A percentile compares a stretch with the other conserved stretches of the same genome.
These are phyloP conservation scores for Sclerurus mexicanus DNA, from an alignment of 2,113 vertebrate species.

Conservation along the genomic window DNA sequence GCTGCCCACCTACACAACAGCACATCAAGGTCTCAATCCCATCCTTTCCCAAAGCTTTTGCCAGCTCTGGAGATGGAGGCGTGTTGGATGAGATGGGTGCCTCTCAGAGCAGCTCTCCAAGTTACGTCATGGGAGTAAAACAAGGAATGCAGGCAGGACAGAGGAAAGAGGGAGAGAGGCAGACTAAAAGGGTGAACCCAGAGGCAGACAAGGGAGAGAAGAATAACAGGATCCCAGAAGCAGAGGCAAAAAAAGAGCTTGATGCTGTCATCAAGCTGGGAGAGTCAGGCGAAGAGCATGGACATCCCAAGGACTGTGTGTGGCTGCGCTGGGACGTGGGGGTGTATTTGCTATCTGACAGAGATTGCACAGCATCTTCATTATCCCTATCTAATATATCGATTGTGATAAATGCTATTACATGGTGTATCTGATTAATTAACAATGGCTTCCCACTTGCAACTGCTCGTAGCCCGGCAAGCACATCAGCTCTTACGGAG, in stretches of 20 bases:
- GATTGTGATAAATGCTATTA: constrained; percentile 52
- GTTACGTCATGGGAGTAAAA: background rate
- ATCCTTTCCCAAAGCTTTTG: background rate
- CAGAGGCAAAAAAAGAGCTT: background rate
- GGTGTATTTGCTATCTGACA: background rate
- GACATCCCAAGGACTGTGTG: background rate
- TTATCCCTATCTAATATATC: constrained; percentile 12
- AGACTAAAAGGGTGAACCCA: background rate
- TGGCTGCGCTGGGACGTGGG: background rate
- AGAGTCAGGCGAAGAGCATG: background rate
- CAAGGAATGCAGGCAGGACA: background rate
- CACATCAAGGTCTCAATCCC: constrained; percentile 7
- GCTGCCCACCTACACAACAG: constrained; percentile 6
- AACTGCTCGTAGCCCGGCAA: background rate
- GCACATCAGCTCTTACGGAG: background rate
- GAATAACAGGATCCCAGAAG: background rate
- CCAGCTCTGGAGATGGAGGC: constrained; percentile 12
- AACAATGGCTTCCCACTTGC: background rate
- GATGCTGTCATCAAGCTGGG: background rate
- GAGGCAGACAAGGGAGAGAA: background rate
- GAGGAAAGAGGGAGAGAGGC: background rate
- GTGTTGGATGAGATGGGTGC: background rate
- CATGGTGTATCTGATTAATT: background rate
- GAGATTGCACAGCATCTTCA: background rate
- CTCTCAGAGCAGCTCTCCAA: background rate